phyloP scores from a whole-genome alignment of 2,797 vertebrate genomes.

The Coccyzus lansbergi region DNA sequence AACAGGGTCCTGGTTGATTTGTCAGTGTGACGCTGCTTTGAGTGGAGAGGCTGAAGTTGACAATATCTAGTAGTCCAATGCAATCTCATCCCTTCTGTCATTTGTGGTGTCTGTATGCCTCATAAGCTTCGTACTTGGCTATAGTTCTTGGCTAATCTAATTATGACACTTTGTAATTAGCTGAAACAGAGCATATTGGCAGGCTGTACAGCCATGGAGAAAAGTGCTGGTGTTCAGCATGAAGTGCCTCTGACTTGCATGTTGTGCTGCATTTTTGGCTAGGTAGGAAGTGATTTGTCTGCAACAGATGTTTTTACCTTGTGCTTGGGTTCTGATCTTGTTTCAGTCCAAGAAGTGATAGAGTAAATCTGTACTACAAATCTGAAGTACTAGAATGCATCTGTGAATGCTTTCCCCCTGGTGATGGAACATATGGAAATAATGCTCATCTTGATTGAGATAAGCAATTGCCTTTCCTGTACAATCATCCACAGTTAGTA shows the following conservation, averaged over 20 bases:
- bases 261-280: slow-evolving; percentile 2
- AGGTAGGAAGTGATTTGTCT: slow-evolving; percentile 24
- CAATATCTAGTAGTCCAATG: background rate
- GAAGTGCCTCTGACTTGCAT: background rate
- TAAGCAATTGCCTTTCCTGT: slow-evolving; percentile 55
- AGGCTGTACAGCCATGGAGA: background rate
- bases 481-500: background rate
- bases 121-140: background rate
- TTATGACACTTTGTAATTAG: slow-evolving; percentile 7
- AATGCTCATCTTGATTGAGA: slow-evolving; percentile 56
- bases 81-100: rapidly evolving
- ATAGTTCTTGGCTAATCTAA: background rate
- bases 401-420: slow-evolving; percentile 47
- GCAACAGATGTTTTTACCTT: slow-evolving; percentile 47
- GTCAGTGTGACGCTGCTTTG: background rate
- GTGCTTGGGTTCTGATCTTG: background rate
- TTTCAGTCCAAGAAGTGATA: slow-evolving; percentile 37
- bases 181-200: background rate
- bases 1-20: background rate
- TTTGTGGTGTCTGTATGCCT: background rate
- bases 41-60: background rate
- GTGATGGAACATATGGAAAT: slow-evolving; percentile 58
- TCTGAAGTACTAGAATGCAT: slow-evolving; percentile 38
- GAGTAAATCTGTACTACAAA: slow-evolving; percentile 52
- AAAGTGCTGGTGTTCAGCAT: slow-evolving; percentile 19